These are phyloP conservation scores for Rutilus rutilus DNA, from an alignment of 2,113 vertebrate species.

Conservation along the genomic window DNA sequence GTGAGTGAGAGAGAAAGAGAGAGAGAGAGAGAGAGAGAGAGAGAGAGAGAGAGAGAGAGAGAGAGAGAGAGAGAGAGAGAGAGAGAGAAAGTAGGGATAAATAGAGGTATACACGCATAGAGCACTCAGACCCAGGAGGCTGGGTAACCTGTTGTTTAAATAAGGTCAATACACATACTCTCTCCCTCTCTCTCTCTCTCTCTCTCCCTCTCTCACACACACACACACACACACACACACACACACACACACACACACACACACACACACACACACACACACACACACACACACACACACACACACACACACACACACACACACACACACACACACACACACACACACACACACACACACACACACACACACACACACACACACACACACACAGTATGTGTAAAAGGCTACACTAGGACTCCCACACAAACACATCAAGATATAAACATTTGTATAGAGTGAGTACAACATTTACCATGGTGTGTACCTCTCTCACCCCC, in stretches of 20 bases:
- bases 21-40: background rate
- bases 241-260: too few species aligned
- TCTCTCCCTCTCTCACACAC: background rate
- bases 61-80: constrained; percentile 19
- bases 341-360: constrained; percentile 1
- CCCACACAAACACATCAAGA: constrained; percentile 47
- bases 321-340: too few species aligned
- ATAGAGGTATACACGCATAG: constrained; percentile 45
- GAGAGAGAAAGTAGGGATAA: background rate
- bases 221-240: constrained; percentile 40
- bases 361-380: constrained; percentile 41
- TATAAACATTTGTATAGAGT: constrained; percentile 22
- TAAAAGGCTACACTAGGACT: constrained; percentile 69
- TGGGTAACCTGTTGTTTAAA: constrained; percentile 78
- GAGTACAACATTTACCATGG: constrained; percentile 62
- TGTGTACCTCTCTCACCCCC: constrained; percentile 62
- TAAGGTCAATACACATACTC: constrained; percentile 71
- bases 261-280: constrained; percentile 42
- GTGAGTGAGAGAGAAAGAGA: constrained; percentile 30
- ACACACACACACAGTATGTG: constrained; percentile 66
- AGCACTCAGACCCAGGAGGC: constrained; percentile 71
- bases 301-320: constrained; percentile 62
- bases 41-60: constrained; percentile 17
- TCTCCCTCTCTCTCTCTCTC: background rate
- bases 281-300: constrained; percentile 56